phyloP scores from a whole-genome alignment of 2,888 invertebrate species.

The Sipha maydis region DNA sequence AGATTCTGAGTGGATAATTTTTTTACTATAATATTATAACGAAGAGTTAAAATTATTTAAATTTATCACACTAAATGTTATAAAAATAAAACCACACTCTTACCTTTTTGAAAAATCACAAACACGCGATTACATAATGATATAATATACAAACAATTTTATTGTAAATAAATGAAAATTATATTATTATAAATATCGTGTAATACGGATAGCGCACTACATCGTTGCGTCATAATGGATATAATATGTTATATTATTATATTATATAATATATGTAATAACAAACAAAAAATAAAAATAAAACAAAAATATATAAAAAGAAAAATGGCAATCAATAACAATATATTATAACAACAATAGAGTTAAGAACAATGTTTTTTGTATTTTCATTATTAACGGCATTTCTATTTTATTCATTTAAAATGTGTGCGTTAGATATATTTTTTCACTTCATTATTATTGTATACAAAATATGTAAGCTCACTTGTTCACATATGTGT shows the following conservation, averaged over 20 bases:
- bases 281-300: background rate
- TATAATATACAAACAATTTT: background rate
- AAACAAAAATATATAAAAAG: too few species aligned
- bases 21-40: too few species aligned
- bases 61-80: too few species aligned
- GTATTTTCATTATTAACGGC: conserved; percentile 43
- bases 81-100: background rate
- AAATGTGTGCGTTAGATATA: conserved; percentile 43
- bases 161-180: background rate
- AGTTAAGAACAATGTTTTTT: conserved; percentile 25
- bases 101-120: background rate
- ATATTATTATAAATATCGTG: background rate
- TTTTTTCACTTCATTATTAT: background rate
- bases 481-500: conserved; percentile 37
- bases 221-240: background rate
- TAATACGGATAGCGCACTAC: background rate
- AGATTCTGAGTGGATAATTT: too few species aligned
- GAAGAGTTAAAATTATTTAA: too few species aligned
- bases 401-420: conserved; percentile 40
- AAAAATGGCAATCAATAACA: background rate
- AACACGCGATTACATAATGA: background rate
- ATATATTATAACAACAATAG: background rate
- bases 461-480: conserved; percentile 52
- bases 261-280: too few species aligned
- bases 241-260: too few species aligned